Evolutionary conservation across 1,140 invertebrate genomes (phyloP).

Genomic region (Trichomalopsis sarcophagae): DNA sequence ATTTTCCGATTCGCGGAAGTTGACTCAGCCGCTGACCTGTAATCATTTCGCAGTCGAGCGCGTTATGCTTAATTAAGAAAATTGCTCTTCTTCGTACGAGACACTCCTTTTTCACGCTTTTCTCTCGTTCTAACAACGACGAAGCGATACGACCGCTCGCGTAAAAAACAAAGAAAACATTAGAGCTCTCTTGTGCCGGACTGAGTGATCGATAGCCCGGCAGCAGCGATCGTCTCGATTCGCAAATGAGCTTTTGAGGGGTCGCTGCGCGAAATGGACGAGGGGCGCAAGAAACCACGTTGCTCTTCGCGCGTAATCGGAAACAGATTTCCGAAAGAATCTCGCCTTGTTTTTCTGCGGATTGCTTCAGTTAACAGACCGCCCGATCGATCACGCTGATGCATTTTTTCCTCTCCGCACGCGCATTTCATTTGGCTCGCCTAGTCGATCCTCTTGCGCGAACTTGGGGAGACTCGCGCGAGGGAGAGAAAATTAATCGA

Average conservation of each 20-base stretch:
- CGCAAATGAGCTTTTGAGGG: not conserved
- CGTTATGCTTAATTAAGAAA: too few relatives aligned
- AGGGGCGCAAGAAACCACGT: not conserved
- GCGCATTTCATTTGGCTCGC: not conserved
- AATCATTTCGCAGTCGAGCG: too few relatives aligned
- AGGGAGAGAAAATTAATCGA: too few relatives aligned
- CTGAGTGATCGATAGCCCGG: not conserved
- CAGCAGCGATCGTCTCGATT: not conserved
- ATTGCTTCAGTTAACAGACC: not conserved
- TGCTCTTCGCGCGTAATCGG: not conserved
- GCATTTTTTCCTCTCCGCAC: not conserved
- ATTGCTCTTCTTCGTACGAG: too few relatives aligned
- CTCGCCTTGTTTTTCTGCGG: not conserved
- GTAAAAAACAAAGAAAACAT: not conserved
- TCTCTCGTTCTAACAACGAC: not conserved
- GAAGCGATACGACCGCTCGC: too few relatives aligned
- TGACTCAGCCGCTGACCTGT: too few relatives aligned
- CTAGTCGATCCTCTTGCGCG: not conserved
- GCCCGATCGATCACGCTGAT: not conserved
- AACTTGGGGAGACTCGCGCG: too few relatives aligned
- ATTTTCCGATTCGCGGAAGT: too few relatives aligned
- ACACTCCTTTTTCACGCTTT: not conserved
- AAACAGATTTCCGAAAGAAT: constrained; percentile 9
- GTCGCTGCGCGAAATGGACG: not conserved
- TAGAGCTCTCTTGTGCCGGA: not conserved